phyloP scores from a whole-genome alignment of 2,888 invertebrate species.

The Labia minor region DNA sequence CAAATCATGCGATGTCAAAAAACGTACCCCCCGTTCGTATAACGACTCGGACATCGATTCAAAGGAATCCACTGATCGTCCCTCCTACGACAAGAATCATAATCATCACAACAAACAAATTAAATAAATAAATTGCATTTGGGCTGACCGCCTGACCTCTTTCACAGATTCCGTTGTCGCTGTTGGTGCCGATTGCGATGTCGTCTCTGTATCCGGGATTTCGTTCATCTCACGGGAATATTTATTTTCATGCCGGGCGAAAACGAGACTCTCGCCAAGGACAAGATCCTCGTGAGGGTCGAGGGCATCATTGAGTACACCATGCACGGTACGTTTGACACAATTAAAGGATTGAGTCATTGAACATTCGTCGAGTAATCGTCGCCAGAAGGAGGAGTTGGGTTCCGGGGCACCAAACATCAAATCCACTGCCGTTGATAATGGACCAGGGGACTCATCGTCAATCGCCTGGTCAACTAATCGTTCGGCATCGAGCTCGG shows the following conservation, averaged over 20 bases:
- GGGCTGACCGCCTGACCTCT: no score
- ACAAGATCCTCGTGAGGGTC: conserved; percentile 53
- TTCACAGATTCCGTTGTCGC: conserved; percentile 35
- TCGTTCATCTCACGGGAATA: conserved; percentile 30
- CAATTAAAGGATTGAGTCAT: conserved; percentile 56
- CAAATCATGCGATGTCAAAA: conserved; percentile 66
- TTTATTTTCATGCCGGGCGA: conserved; percentile 51
- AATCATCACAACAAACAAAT: conserved; percentile 14
- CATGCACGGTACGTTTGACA: conserved; percentile 64
- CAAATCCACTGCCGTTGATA: background rate
- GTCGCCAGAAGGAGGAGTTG: conserved; percentile 52
- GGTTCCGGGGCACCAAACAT: conserved; percentile 40
- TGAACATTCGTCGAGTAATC: conserved; percentile 59
- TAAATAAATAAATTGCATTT: background rate
- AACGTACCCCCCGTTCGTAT: conserved; percentile 57
- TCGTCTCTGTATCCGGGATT: background rate
- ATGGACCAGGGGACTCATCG: background rate
- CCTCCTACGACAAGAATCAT: conserved; percentile 14
- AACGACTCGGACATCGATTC: conserved; percentile 64
- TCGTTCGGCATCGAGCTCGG: background rate
- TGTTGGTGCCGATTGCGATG: conserved; percentile 24
- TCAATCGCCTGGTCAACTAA: background rate
- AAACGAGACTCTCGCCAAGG: conserved; percentile 51
- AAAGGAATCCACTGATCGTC: conserved; percentile 31
- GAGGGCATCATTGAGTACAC: conserved; percentile 57